phyloP scores from a whole-genome alignment of 2,113 vertebrate genomes.

The Nyctereutes procyonoides region DNA sequence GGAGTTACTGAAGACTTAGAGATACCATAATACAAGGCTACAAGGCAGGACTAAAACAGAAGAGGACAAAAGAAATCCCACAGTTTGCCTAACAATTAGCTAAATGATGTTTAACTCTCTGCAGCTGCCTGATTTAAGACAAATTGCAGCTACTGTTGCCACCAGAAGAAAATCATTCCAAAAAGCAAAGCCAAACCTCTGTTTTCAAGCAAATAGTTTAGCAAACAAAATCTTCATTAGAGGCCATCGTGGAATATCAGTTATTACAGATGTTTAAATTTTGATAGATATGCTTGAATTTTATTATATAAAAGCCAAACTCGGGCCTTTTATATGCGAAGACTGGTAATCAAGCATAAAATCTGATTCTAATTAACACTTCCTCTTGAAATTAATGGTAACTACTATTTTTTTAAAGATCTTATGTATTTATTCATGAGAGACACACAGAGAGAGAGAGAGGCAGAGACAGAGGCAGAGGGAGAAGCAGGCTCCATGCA shows the following conservation, averaged over 20 bases:
- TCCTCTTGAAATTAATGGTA: neutral
- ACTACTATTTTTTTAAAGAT: neutral
- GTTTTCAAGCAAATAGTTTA: conserved; percentile 39
- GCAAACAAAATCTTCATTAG: conserved; percentile 60
- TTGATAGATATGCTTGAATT: conserved; percentile 12
- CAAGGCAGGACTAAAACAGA: neutral
- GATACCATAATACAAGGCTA: neutral
- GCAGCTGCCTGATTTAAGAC: conserved; percentile 51
- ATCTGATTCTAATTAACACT: conserved; percentile 36
- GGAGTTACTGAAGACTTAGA: neutral
- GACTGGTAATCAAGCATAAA: neutral
- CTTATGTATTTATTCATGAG: too few species aligned
- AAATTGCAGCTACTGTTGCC: conserved; percentile 24
- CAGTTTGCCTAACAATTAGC: conserved; percentile 13
- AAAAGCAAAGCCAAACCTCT: neutral
- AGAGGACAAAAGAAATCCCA: conserved; percentile 33
- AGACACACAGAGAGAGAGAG: too few species aligned
- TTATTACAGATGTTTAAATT: conserved; percentile 38
- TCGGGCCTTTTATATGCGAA: neutral
- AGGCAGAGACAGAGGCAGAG: too few species aligned
- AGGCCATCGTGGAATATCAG: neutral
- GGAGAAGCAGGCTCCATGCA: too few species aligned
- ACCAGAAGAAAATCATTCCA: neutral
- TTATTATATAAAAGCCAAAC: neutral
- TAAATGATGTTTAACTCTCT: conserved; percentile 43